A percentile compares a stretch with the other conserved stretches of the same genome.
These are phyloP conservation scores for Furcula furcula DNA, from an alignment of 2,888 invertebrate species.

Conservation along the genomic window DNA sequence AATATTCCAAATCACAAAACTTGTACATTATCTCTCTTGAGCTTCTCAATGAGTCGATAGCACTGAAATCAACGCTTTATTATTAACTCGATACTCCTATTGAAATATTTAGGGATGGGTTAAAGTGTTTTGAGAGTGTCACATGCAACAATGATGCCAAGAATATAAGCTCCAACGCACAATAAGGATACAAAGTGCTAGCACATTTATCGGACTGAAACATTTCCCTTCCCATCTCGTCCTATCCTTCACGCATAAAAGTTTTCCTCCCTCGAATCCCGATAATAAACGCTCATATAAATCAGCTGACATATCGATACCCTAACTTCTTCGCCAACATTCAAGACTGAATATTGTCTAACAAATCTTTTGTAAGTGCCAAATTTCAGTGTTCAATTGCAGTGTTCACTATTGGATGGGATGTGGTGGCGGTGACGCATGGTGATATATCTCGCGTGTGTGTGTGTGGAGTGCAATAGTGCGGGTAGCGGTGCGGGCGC, in stretches of 20 bases:
- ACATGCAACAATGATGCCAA: slow-evolving; percentile 23
- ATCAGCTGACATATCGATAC: slow-evolving; percentile 67
- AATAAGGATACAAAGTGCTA: slow-evolving; percentile 22
- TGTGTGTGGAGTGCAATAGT: slow-evolving; percentile 25
- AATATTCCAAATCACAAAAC: not conserved
- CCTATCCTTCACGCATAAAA: slow-evolving; percentile 24
- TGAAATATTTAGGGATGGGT: slow-evolving; percentile 32
- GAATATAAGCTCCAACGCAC: slow-evolving; percentile 16
- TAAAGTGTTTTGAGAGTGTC: slow-evolving; percentile 30
- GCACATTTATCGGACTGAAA: slow-evolving; percentile 25
- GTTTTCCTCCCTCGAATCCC: slow-evolving; percentile 14
- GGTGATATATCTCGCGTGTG: slow-evolving; percentile 25
- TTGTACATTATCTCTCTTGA: slow-evolving; percentile 1
- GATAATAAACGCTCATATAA: slow-evolving; percentile 30
- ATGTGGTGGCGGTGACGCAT: slow-evolving; percentile 23
- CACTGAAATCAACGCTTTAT: slow-evolving; percentile 18
- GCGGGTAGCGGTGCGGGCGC: slow-evolving; percentile 62
- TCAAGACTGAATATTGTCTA: slow-evolving; percentile 63
- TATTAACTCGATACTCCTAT: slow-evolving; percentile 13
- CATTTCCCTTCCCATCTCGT: slow-evolving; percentile 28
- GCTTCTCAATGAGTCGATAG: slow-evolving; percentile 34
- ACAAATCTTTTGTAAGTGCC: slow-evolving; percentile 37
- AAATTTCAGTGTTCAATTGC: slow-evolving; percentile 19
- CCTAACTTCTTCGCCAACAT: slow-evolving; percentile 51
- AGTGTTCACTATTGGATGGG: slow-evolving; percentile 10